Base-by-base conservation (phyloP, 2,888 invertebrate species). In the Drosophila kanekoi region DNA sequence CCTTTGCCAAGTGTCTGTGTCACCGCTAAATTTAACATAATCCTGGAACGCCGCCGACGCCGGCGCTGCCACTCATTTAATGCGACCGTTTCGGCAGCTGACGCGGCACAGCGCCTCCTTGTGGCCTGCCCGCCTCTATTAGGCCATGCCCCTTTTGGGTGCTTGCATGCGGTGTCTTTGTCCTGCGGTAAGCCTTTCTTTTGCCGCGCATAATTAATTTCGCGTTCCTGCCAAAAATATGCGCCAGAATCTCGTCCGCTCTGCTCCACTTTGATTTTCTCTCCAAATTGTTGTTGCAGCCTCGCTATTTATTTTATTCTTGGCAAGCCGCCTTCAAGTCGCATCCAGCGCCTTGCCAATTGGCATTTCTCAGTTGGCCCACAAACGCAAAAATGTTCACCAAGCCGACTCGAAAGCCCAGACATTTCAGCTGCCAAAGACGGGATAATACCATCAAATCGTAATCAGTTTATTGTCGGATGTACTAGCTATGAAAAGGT, bases 1-100 rank as follows among this genome's bases (percentile, higher is more conserved):
- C 72, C 85, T 81, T 85, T 85, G 87, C 84, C 84, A 87, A 85
- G 86, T 87, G 87, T 87, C 86, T 84, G 82, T 87, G 87, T 85
- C 87, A 82, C 83, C 85, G 84, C 84, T 86, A 87, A 85, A 85
- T 87, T 85, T 87, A 87, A 85, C 83, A 87, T 83, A 85, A 87
- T 85, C 85, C 86, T 78, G 51, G 77, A 79, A 81, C 69, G 83
- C 53, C 65, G 47, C 56, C 60, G 68, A 66, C 63, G 64, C 37
- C 52, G 62, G 37, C 68, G 54, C 37, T 53, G 63, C 44, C 57
- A 60, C 61, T 83, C 75, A 65, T 74, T 79, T 75, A 62, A 69
- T 72, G 67, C 77, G 57, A 60, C 66, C 57, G 61, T 65, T 81
- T 73, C 64, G 80, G 67, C 81, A 77, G 81, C 77, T 80, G 78